phyloP scores from a whole-genome alignment of 2,113 vertebrate genomes.

The Microcebus griseorufus region DNA sequence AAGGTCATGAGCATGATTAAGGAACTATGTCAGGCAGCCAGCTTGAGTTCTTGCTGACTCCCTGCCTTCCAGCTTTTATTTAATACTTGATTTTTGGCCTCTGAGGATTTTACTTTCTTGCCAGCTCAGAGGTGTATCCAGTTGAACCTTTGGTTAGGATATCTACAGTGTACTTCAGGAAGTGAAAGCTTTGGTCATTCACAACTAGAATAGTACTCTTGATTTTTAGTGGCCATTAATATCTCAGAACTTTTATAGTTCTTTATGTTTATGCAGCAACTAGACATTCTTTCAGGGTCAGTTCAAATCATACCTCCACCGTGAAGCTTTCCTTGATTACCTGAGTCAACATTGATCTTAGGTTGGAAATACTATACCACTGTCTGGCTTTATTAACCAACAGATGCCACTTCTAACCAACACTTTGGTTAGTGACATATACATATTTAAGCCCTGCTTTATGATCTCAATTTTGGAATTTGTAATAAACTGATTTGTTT shows the following conservation, averaged over 20 bases:
- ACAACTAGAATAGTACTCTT: neutral
- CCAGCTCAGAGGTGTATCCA: neutral
- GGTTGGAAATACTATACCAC: neutral
- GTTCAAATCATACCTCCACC: neutral
- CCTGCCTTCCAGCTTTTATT: neutral
- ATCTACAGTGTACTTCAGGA: neutral
- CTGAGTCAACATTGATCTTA: neutral
- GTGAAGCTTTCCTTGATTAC: neutral
- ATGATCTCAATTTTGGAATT: neutral
- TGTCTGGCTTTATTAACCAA: neutral
- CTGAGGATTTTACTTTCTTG: slow-evolving; percentile 6
- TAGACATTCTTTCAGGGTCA: neutral
- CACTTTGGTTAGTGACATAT: neutral
- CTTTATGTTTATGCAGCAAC: neutral
- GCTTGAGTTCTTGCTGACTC: neutral
- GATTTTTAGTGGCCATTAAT: neutral
- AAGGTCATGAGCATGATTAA: neutral
- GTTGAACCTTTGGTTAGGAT: neutral
- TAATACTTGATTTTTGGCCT: neutral
- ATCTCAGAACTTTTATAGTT: neutral
- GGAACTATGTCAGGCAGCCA: neutral
- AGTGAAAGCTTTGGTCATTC: neutral
- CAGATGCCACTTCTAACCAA: neutral
- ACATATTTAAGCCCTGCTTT: neutral
- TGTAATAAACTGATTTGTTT: neutral